Evolutionary conservation across 2,113 vertebrate species (phyloP), one percentile per base, ranked within the genome.

Genomic region (Scytalopus superciliaris): DNA sequence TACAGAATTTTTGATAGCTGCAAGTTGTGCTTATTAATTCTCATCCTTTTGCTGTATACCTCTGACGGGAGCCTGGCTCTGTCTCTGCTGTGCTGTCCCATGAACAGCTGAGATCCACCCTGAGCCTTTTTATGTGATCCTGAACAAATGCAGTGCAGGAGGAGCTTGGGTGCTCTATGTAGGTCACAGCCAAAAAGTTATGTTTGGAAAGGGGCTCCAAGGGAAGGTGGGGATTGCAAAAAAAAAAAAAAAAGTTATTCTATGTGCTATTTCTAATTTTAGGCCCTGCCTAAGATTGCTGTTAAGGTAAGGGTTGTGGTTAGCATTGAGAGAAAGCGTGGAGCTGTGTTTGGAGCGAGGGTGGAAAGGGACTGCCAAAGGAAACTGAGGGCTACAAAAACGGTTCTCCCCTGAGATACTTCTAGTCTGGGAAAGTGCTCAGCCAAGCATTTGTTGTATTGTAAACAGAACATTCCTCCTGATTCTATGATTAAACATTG

Each of bases 361-460:
- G n/a, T 87, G 78, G 59, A 92, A 73, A 62, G 45, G 59, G 50
- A 35, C 68, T 94, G 86, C 83, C 86, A 95, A 59, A 94, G 85
- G 95, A 92, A 96, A 70, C 86, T 22, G 59, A 94, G 63, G 76
- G 59, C 73, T 92, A 89, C 21, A 63, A 14, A 92, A 94, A 74
- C 30, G 73, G 80, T 87, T 93, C 35, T 95, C 85, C 90, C 92
- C 24, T 92, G 94, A 94, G 96, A 92, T 81, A 50, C 59, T 90
- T 88, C n/a, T 94, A 10, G 79, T 95, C 95, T 95, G 94, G 94
- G 94, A 96, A 95, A 95, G 30, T 70, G 52, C 76, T 86, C 42
- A 22, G 83, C 63, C 86, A 81, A 84, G 82, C 11, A 17, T 77
- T 88, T 70, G 64, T 95, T 95, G 45, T 94, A 84, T 88, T 94